Evolutionary conservation across 2,797 vertebrate species (phyloP).

Genomic region (Catharus ustulatus): DNA sequence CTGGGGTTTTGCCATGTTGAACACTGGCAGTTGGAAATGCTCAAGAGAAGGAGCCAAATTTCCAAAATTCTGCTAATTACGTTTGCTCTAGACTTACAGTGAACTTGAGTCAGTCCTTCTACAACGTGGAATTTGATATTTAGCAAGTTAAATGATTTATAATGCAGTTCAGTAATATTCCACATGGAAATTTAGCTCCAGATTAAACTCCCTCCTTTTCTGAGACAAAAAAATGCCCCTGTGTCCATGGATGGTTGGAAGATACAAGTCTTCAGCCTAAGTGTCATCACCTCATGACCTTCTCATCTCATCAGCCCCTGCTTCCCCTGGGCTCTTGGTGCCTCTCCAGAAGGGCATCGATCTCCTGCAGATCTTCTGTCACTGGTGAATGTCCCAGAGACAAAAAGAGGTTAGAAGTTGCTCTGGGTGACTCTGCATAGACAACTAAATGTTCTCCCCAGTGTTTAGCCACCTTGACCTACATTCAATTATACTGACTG

Average conservation of each 20-base stretch:
- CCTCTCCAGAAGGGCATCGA: not conserved
- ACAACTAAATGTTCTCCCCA: not conserved
- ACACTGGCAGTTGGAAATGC: not conserved
- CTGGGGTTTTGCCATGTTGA: not conserved
- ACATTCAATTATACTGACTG: not conserved
- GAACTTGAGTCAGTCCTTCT: not conserved
- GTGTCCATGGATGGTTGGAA: rapidly evolving
- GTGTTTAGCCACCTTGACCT: not conserved
- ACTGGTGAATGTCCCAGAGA: not conserved
- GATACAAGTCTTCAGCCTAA: not conserved
- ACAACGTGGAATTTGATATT: not conserved
- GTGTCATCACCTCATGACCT: rapidly evolving
- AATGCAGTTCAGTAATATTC: not conserved
- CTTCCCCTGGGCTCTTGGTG: rapidly evolving
- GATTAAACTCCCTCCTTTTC: not conserved
- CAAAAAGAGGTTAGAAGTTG: not conserved
- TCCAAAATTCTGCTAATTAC: not conserved
- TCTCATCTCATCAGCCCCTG: not conserved
- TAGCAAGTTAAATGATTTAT: not conserved
- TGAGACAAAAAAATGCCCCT: not conserved
- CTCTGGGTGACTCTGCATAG: not conserved
- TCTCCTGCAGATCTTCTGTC: not conserved
- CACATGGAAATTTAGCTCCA: not conserved
- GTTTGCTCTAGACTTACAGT: not conserved
- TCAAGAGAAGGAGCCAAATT: not conserved